phyloP scores from a whole-genome alignment of 2,888 invertebrate genomes.

The Metalampra italica region DNA sequence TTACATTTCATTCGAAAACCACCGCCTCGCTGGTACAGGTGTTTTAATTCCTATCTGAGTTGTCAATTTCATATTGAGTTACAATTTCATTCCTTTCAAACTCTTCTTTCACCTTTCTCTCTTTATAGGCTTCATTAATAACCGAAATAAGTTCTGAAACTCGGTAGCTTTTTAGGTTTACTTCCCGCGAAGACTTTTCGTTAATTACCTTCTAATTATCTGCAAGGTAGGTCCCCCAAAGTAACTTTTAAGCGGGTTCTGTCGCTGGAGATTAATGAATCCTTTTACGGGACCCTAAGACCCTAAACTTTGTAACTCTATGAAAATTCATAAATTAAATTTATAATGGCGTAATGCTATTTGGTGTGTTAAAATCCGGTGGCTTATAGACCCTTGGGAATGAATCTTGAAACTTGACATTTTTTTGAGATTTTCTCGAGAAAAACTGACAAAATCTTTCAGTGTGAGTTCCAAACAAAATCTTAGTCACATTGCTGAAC shows the following conservation, averaged over 20 bases:
- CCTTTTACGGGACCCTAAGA: constrained; percentile 18
- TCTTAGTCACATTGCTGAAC: too few species aligned
- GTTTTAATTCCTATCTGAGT: too few species aligned
- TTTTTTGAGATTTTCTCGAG: neutral
- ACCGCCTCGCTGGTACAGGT: too few species aligned
- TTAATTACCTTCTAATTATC: constrained; percentile 9
- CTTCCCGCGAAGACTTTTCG: neutral
- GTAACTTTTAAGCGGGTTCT: constrained; percentile 1
- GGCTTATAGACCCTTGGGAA: neutral
- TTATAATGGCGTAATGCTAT: constrained; percentile 4
- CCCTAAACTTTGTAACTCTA: constrained; percentile 14
- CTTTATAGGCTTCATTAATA: too few species aligned
- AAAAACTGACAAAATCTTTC: neutral
- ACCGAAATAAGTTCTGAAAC: too few species aligned
- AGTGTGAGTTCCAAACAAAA: too few species aligned
- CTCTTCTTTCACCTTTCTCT: too few species aligned
- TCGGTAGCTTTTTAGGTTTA: neutral
- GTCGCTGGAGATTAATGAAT: constrained; percentile 16
- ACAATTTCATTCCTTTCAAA: too few species aligned
- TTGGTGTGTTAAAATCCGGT: neutral
- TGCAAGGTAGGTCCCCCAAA: neutral
- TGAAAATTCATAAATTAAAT: constrained; percentile 19
- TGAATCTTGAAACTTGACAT: neutral
- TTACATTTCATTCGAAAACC: too few species aligned
- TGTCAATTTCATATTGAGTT: too few species aligned